Evolutionary conservation across 30 jellyfish, hydroid and myxozoan genomes (phyloP).

Genomic region (Cassiopea xamachana): DNA sequence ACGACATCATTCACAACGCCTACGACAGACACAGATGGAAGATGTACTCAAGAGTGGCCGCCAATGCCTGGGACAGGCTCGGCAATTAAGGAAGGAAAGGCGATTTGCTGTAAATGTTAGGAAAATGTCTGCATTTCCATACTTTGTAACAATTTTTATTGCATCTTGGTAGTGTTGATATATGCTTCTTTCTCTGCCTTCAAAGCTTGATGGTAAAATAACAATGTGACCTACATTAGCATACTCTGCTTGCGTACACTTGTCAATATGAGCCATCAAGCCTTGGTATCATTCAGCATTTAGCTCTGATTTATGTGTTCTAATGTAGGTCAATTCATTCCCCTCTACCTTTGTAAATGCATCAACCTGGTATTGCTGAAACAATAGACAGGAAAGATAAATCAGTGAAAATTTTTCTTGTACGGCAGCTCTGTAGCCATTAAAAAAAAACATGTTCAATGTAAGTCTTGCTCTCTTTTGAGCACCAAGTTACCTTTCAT

Average conservation of each 20-base stretch:
- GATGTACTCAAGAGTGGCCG: too few species aligned
- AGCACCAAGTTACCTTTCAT: neutral
- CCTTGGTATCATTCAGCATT: slow-evolving; percentile 65
- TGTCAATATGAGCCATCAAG: slow-evolving; percentile 44
- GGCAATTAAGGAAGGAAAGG: too few species aligned
- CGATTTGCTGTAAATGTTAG: too few species aligned
- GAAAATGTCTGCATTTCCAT: slow-evolving; percentile 68
- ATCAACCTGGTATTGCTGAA: too few species aligned
- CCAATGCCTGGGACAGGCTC: too few species aligned
- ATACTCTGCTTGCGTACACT: slow-evolving; percentile 36
- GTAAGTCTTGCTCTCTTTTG: slow-evolving; percentile 23
- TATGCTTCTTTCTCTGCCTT: slow-evolving; percentile 64
- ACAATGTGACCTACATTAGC: slow-evolving; percentile 60
- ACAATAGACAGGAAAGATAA: slow-evolving; percentile 20
- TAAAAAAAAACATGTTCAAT: slow-evolving; percentile 26
- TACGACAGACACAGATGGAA: too few species aligned
- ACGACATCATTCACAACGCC: too few species aligned
- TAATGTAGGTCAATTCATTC: slow-evolving; percentile 41
- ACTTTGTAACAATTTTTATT: slow-evolving; percentile 52
- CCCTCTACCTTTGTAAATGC: too few species aligned
- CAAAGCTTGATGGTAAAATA: slow-evolving; percentile 66
- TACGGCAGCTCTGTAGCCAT: slow-evolving; percentile 61
- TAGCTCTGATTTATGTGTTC: slow-evolving; percentile 64
- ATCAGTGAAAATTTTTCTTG: slow-evolving; percentile 28
- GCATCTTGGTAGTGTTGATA: slow-evolving; percentile 70